Evolutionary conservation across 2,113 vertebrate species (phyloP), one percentile per base, ranked within the genome.

Genomic region (Apteryx mantelli): DNA sequence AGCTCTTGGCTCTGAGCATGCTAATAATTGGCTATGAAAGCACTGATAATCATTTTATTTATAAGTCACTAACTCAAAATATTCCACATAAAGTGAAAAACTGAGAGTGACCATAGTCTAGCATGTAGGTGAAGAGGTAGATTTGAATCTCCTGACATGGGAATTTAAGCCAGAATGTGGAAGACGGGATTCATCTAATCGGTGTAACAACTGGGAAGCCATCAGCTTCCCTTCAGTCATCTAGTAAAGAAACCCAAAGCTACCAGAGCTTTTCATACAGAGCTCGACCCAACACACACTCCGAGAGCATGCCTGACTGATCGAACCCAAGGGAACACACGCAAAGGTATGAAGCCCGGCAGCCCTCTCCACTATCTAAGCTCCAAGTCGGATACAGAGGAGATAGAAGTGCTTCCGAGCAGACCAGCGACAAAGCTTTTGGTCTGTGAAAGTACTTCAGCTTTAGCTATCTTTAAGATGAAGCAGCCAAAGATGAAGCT

Each of bases 51-150:
- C 25, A 28, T 73, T 46, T 6, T 44, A 60, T 60, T 60, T 60
- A 30, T 60, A 3, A 58, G 15, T 61, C 11, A 60, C 3, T 36
- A 11, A 36, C 19, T 81, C 16, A 52, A 65, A 84, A 30, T 78
- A 74, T 34, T 91, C 61, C 2, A 17, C 1, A 5, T 10, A 42
- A 69, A 56, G 65, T 8, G 8, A 73, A 13, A 68, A 13, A 2
- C 1, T 64, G 48, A 86, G 42, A 60, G 24, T 0, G 0, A 79
- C 7, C 10, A 68, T 9, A 74, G 30, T 44, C 9, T 13, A 79
- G 17, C 14, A 24, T 0, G 4, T 8, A 6, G 34, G 16, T 16
- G 32, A 81, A 77, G 21, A 19, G 18, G 60, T 38, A 46, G 15
- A 77, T 74, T 14, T 4, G 5, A 65, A 24, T 66, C 50, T 86